Base-by-base conservation (phyloP, 2,888 invertebrate genomes). In the Scrobipalpa costella region DNA sequence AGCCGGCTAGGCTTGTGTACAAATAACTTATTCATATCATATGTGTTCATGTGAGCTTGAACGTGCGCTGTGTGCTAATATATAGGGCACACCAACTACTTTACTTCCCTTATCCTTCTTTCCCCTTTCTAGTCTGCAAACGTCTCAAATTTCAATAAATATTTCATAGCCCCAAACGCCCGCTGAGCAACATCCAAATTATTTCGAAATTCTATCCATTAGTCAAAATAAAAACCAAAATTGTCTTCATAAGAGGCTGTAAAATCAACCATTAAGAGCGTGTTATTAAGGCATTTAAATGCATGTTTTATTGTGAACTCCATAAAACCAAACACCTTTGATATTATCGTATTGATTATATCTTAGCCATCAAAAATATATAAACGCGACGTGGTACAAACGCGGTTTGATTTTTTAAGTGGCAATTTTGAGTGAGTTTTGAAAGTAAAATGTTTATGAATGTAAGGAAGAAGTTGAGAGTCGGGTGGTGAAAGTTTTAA, bases 391-490 rank as follows among this genome's bases (percentile, higher is more conserved):
- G 21, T 50, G 61, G 52, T 52, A 52, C 15, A 27, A 13, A 52
- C 52, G 40, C 8, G 49, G 13, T 52, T 61, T 52, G 50, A 71
- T 50, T 52, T 78, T 79, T 75, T 78, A 75, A 81, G 78, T 77
- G 77, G 80, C 76, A 82, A 84, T 83, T 81, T 83, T 76, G 57
- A 73, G 74, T 74, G 74, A 69, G 73, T 76, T 78, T 71, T 69
- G 76, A 75, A 85, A 87, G 85, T 86, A 84, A 83, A 88, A 88
- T 88, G 85, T 88, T 89, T 88, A 86, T 88, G 85, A 86, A 88
- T 84, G 84, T 84, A 83, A 79, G 76, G 79, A 79, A 78, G 80
- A 86, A 88, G 77, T 88, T 86, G 71, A 55, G 70, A 75, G 74
- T 74, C 77, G 73, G 73, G 67, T 71, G 73, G 67, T 73, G 67